Conservation (phyloP, 2,888 invertebrate genomes). For the Amaurobius ferox region DNA sequence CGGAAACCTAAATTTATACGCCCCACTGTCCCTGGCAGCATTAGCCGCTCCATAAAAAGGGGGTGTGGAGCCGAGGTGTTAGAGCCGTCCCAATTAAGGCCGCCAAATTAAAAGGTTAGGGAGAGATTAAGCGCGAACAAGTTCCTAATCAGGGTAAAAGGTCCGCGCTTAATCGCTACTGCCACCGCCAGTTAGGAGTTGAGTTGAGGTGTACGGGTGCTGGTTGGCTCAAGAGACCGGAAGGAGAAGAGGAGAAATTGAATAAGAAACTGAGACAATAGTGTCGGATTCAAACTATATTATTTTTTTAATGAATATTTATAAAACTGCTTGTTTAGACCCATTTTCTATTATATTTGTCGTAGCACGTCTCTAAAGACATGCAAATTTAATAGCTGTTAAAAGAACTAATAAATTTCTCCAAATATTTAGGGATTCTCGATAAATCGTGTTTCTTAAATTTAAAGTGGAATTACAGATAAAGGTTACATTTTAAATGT, state of each 20-base stretch:
- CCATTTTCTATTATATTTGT: too few relatives aligned
- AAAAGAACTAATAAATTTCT: too few relatives aligned
- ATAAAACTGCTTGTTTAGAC: too few relatives aligned
- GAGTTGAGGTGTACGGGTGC: constrained; percentile 49
- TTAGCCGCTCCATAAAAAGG: constrained; percentile 38
- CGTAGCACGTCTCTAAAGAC: too few relatives aligned
- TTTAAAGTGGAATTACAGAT: too few relatives aligned
- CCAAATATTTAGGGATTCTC: too few relatives aligned
- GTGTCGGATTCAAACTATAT: too few relatives aligned
- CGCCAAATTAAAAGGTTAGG: constrained; percentile 72
- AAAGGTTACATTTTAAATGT: too few relatives aligned
- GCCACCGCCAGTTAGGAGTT: constrained; percentile 67
- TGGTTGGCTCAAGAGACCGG: neutral
- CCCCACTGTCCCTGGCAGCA: constrained; percentile 29
- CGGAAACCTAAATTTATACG: constrained; percentile 63
- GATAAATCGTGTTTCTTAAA: too few relatives aligned
- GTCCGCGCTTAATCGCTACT: constrained; percentile 71
- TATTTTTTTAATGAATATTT: too few relatives aligned
- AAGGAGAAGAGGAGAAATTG: constrained; percentile 1
- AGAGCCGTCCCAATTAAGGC: constrained; percentile 70
- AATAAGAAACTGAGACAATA: neutral
- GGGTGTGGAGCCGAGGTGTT: neutral
- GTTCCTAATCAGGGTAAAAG: constrained; percentile 73
- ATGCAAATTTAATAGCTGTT: too few relatives aligned
- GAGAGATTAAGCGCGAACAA: constrained; percentile 72